phyloP scores from a whole-genome alignment of 2,797 vertebrate species.

The Neosilurus hyrtlii region DNA sequence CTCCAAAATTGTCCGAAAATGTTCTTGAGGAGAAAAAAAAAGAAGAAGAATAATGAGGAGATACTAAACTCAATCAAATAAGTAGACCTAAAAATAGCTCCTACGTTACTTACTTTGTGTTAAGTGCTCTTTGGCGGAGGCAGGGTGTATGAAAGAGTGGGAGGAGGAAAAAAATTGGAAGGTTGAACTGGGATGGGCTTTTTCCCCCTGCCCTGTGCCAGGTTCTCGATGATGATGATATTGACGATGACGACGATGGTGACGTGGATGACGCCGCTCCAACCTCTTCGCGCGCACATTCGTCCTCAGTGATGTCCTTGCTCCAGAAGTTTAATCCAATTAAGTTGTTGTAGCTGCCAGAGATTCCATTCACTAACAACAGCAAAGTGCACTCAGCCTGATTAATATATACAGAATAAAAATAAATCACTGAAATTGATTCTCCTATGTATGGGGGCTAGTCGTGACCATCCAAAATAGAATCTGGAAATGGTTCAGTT shows the following conservation, averaged over 20 bases:
- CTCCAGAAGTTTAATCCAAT: slow-evolving; percentile 69
- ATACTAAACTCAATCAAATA: slow-evolving; percentile 47
- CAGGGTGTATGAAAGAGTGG: slow-evolving; percentile 43
- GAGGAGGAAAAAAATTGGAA: neutral
- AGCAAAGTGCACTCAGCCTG: slow-evolving; percentile 73
- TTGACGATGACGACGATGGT: slow-evolving; percentile 5
- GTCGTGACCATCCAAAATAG: slow-evolving; percentile 37
- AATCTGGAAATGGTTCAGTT: slow-evolving; percentile 58
- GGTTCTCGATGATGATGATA: slow-evolving; percentile 43
- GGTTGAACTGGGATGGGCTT: slow-evolving; percentile 51
- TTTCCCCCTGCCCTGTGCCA: slow-evolving; percentile 53
- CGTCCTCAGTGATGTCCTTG: slow-evolving; percentile 72
- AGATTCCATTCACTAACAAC: slow-evolving; percentile 63
- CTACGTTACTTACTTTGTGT: slow-evolving; percentile 70
- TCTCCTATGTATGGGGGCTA: slow-evolving; percentile 33
- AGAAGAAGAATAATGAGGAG: slow-evolving; percentile 59
- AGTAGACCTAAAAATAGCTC: slow-evolving; percentile 73
- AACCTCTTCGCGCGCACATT: slow-evolving; percentile 37
- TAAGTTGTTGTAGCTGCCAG: slow-evolving; percentile 54
- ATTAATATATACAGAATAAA: slow-evolving; percentile 74
- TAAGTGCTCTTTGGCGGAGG: slow-evolving; percentile 70
- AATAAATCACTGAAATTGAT: slow-evolving; percentile 57
- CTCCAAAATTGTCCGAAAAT: neutral
- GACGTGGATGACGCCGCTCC: slow-evolving; percentile 23
- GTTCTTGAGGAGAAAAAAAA: neutral